Percentiles rank a stretch among this genome's conserved stretches.
phyloP scores from a whole-genome alignment of 2,888 invertebrate species.

The Dyspetes luteomarginatus region DNA sequence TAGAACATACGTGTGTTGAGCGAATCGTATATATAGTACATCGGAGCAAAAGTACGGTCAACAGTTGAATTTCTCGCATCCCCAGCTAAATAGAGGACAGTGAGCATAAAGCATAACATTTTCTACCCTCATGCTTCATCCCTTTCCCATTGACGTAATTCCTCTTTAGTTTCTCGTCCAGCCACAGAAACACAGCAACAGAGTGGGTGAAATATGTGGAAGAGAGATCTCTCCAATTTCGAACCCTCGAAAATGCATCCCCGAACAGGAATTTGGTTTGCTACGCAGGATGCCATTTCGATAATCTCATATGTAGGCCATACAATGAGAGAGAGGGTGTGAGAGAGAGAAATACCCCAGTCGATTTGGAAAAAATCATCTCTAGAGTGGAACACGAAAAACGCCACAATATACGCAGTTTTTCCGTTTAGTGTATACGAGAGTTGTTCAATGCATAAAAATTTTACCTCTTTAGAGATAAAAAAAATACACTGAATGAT shows the following conservation, averaged over 20 bases:
- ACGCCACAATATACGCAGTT: not conserved
- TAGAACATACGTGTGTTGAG: not conserved
- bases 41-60: conserved; percentile 3
- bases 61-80: not conserved
- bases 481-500: not conserved
- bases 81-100: not conserved
- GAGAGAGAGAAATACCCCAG: not conserved
- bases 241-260: conserved; percentile 37
- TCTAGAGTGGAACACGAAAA: not conserved
- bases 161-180: not conserved
- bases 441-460: not conserved
- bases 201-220: not conserved
- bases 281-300: conserved; percentile 22
- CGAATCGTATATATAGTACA: conserved; percentile 11
- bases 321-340: not conserved
- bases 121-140: not conserved
- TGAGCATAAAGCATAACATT: conserved; percentile 4
- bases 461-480: not conserved
- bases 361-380: conserved; percentile 32
- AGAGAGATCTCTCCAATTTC: conserved; percentile 46
- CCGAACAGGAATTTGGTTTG: conserved; percentile 40
- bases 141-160: conserved; percentile 9
- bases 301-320: conserved; percentile 32
- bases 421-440: not conserved
- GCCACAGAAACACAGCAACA: not conserved